phyloP scores from a whole-genome alignment of 2,797 vertebrate species.

The Helicolenus hilgendorfi region DNA sequence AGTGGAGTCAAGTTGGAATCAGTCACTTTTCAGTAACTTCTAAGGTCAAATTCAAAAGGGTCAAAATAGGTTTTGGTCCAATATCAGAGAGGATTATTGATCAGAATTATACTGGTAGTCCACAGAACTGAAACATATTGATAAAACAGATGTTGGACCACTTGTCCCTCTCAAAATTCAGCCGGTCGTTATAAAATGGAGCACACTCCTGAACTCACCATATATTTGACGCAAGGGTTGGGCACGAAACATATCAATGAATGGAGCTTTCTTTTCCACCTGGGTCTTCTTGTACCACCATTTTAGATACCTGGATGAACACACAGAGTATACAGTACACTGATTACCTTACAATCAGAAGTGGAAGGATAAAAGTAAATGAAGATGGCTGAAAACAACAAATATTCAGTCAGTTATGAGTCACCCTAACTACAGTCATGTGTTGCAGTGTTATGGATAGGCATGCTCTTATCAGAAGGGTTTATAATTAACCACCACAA shows the following conservation, averaged over 20 bases:
- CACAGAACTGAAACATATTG: neutral
- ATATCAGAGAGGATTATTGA: neutral
- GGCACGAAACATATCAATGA: constrained; percentile 95
- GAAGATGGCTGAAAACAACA: neutral
- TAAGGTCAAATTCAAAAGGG: neutral
- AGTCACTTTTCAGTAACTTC: neutral
- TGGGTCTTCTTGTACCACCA: constrained; percentile 97
- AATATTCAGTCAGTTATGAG: neutral
- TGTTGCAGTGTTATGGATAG: neutral
- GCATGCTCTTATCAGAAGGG: neutral
- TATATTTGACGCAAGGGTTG: constrained; percentile 96
- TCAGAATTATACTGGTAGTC: neutral
- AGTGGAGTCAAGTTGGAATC: neutral
- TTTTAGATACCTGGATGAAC: constrained; percentile 91
- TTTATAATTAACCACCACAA: neutral
- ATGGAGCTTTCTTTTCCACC: constrained; percentile 96
- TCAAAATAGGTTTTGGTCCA: neutral
- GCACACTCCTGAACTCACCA: constrained; percentile 86
- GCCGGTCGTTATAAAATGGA: neutral
- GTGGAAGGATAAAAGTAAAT: neutral
- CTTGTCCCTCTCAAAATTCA: neutral
- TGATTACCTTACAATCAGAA: neutral
- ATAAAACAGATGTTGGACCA: neutral
- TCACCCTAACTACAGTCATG: neutral
- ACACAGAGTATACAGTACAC: neutral